phyloP scores from a whole-genome alignment of 2,888 invertebrate species.

The Hanleya hanleyi region DNA sequence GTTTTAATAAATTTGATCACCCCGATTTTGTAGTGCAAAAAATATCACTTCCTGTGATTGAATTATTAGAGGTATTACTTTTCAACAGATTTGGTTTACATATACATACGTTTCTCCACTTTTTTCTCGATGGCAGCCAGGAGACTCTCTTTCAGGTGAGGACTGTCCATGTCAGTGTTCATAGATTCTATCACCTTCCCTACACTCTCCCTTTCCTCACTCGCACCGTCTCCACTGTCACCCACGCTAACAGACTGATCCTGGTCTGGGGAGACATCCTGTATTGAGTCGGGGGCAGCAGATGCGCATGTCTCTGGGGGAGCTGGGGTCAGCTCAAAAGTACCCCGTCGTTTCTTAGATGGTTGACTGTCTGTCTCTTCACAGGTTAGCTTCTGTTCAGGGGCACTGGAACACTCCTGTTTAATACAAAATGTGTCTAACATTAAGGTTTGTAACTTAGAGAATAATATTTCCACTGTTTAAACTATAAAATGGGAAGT shows the following conservation, averaged over 20 bases:
- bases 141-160: slow-evolving; percentile 53
- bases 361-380: too few relatives aligned
- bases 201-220: slow-evolving; percentile 15
- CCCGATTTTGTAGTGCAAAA: too few relatives aligned
- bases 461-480: too few relatives aligned
- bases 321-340: slow-evolving; percentile 51
- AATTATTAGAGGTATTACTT: too few relatives aligned
- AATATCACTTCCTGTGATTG: too few relatives aligned
- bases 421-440: too few relatives aligned
- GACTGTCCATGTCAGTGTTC: slow-evolving; percentile 48
- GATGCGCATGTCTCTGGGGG: slow-evolving; percentile 23
- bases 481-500: too few relatives aligned
- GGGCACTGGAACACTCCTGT: background rate
- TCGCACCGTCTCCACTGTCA: background rate
- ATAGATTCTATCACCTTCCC: slow-evolving; percentile 53
- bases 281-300: background rate
- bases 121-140: slow-evolving; percentile 57
- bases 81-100: background rate
- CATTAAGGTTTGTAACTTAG: too few relatives aligned
- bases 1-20: too few relatives aligned
- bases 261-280: background rate
- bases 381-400: background rate
- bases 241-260: background rate
- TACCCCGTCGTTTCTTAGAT: slow-evolving; percentile 40
- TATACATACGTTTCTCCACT: slow-evolving; percentile 28